Conservation (phyloP, 2,113 vertebrate species). For the Arizona elegans region DNA sequence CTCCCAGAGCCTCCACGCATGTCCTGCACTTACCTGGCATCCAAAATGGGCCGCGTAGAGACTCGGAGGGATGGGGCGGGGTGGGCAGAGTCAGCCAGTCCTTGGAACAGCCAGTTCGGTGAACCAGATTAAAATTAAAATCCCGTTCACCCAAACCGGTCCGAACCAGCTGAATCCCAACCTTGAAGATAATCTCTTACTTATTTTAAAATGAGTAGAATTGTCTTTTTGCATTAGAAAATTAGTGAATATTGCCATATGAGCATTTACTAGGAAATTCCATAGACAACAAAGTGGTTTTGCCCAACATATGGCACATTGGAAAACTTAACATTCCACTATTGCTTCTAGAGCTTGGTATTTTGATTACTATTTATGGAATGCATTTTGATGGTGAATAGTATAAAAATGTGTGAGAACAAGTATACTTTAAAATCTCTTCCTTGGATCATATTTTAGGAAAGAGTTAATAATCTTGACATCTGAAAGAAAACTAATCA, state of each 20-base stretch:
- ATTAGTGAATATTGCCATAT: not conserved
- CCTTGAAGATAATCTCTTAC: not conserved
- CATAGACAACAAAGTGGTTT: not conserved
- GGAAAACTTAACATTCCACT: not conserved
- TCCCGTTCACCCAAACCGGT: too few species aligned
- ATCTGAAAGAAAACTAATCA: not conserved
- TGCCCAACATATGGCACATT: not conserved
- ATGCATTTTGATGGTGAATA: not conserved
- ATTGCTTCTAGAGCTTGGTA: not conserved
- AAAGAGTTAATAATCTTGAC: conserved; percentile 17
- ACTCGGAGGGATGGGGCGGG: too few species aligned
- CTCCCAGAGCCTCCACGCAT: too few species aligned
- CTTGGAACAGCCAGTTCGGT: too few species aligned
- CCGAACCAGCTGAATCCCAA: too few species aligned
- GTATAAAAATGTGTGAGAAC: not conserved
- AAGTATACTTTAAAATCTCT: not conserved
- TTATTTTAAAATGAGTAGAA: not conserved
- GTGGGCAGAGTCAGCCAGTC: too few species aligned
- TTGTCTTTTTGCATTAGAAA: not conserved
- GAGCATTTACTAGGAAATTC: not conserved
- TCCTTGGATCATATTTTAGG: not conserved
- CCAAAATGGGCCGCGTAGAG: too few species aligned
- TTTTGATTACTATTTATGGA: not conserved
- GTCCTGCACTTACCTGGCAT: too few species aligned
- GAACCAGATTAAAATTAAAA: too few species aligned